Evolutionary conservation across 2,797 vertebrate species (phyloP).

Genomic region (Protonibea diacanthus): DNA sequence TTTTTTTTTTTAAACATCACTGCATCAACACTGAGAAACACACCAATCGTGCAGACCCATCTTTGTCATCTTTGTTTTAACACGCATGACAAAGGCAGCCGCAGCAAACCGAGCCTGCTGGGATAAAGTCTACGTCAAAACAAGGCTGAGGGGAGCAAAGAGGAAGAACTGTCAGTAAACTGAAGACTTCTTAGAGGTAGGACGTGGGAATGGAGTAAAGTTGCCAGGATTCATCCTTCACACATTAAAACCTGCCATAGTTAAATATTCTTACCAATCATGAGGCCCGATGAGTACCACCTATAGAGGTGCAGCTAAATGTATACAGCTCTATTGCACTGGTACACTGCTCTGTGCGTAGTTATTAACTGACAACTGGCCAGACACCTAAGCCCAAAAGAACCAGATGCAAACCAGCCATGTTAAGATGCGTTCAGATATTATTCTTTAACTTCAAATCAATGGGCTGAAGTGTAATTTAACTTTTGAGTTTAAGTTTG

Average conservation of each 20-base stretch:
- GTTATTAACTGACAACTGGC: conserved; percentile 11
- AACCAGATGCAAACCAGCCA: conserved; percentile 24
- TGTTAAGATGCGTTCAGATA: not conserved
- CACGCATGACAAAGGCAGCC: conserved; percentile 28
- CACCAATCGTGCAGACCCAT: conserved; percentile 25
- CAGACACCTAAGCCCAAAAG: conserved; percentile 6
- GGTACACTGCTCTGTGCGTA: conserved; percentile 14
- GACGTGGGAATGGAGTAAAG: conserved; percentile 51
- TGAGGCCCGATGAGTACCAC: conserved; percentile 8
- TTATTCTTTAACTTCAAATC: not conserved
- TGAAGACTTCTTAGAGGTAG: conserved; percentile 74
- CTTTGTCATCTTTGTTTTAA: conserved; percentile 30
- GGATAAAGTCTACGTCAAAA: conserved; percentile 38
- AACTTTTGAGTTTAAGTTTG: not conserved
- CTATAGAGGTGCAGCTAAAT: conserved; percentile 6
- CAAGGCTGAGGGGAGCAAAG: conserved; percentile 6
- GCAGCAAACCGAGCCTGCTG: conserved; percentile 11
- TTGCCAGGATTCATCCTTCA: conserved; percentile 36
- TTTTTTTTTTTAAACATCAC: conserved; percentile 24
- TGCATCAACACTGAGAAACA: conserved; percentile 49
- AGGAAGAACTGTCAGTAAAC: conserved; percentile 49
- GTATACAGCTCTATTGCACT: conserved; percentile 20
- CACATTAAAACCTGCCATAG: conserved; percentile 19
- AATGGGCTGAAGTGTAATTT: not conserved
- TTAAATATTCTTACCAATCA: conserved; percentile 11